Base-by-base conservation (phyloP, 2,113 vertebrate genomes). In the Lethenteron reissneri region DNA sequence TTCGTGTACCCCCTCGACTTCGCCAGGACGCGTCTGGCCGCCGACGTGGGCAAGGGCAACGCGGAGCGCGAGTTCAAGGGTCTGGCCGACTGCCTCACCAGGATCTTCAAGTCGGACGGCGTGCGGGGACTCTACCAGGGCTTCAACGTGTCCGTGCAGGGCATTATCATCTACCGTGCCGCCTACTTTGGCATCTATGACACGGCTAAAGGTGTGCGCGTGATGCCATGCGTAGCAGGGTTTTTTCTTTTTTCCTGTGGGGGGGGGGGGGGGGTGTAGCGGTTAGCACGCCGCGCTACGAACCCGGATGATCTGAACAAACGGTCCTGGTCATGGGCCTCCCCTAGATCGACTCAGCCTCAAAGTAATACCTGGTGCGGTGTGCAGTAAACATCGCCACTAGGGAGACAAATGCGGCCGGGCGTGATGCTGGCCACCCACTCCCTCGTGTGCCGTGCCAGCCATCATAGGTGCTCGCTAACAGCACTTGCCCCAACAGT, bases 1-100 rank as follows among this genome's bases (percentile, higher is more conserved):
- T 99, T 99, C 8, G 92, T 99, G 71, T 99, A 99, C 75, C 94
- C 94, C 1, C 86, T 99, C 75, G 94, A 99, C 84, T 99, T 99
- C 11, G 94, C 92, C 81, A 88, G 94, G 78, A 99, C 92, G 78
- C 84, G 94, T 75, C 77, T 99, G 78, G 92, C 94, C 0, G 94
- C 94, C 0, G 94, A 96, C 25, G 89, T 99, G 73, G 92, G 92
- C 74, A 99, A 99, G 79, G 85, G 87, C 68, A 0, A 71, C 0
- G 11, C 71, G 0, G 87, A 88, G 78, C 89, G 94, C 74, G 89
- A 97, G 82, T 99, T 99, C 84, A 78, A 75, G 10, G 92, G 92
- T 71, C 85, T 99, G 25, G 90, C 85, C 71, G 83, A 95, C 81
- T 99, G 94, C 78, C 73, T 97, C 41, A 3, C 76, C 74, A 97